Conservation (phyloP, 2,797 vertebrate genomes). For the Cirrhinus mrigala region DNA sequence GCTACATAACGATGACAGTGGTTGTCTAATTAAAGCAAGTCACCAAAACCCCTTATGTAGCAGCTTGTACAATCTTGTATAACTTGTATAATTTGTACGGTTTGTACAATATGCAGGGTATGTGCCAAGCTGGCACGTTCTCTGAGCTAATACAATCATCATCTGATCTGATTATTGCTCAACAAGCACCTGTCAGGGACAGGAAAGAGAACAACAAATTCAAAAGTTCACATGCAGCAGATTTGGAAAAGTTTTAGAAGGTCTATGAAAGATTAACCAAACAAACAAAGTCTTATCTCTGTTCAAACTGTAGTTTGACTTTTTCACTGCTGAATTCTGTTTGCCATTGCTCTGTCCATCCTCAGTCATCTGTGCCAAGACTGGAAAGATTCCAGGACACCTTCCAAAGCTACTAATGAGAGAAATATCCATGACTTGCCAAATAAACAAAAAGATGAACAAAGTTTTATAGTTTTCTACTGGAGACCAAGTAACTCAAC, state of each 20-base stretch:
- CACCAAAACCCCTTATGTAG: neutral
- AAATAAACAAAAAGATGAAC: neutral
- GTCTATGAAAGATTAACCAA: neutral
- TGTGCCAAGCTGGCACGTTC: neutral
- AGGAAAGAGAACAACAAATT: neutral
- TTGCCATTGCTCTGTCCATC: neutral
- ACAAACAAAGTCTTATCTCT: neutral
- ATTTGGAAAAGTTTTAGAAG: neutral
- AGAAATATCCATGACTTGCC: slow-evolving; percentile 1
- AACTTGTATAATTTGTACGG: neutral
- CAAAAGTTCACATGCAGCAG: slow-evolving; percentile 6
- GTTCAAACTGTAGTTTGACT: neutral
- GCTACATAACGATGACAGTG: neutral
- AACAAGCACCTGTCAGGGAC: slow-evolving; percentile 21
- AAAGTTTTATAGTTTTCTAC: neutral
- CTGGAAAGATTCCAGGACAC: neutral
- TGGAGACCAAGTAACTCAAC: neutral
- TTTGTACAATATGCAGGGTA: neutral
- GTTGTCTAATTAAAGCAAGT: neutral
- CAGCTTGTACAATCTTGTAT: neutral
- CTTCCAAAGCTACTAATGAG: neutral
- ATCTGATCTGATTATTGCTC: slow-evolving; percentile 23
- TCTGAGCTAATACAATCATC: neutral
- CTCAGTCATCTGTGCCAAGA: neutral
- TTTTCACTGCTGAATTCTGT: neutral